Conservation (phyloP, 2,113 vertebrate genomes). For the Pelusios castaneus region DNA sequence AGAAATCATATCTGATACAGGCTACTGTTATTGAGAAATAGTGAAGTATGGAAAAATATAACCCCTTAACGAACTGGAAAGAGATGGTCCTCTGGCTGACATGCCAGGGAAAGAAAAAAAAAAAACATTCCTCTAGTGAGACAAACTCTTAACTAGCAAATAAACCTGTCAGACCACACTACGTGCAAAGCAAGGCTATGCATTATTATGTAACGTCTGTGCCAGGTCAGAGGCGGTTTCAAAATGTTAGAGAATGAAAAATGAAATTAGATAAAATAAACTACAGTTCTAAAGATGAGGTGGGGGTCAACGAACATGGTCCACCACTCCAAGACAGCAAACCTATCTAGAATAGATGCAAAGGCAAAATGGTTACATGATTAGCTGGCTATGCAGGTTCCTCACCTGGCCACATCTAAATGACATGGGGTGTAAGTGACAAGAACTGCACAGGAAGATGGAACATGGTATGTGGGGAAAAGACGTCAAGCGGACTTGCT, state of each 20-base stretch:
- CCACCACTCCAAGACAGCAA: neutral
- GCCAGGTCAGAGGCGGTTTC: neutral
- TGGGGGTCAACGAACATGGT: neutral
- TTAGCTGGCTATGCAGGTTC: neutral
- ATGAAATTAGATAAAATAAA: neutral
- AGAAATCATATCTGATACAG: neutral
- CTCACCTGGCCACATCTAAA: neutral
- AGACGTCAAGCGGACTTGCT: neutral
- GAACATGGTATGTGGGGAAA: rapidly evolving
- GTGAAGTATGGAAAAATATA: neutral
- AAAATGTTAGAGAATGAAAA: neutral
- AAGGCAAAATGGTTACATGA: neutral
- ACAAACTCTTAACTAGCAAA: neutral
- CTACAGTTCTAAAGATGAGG: neutral
- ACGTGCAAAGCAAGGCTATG: neutral
- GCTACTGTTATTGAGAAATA: neutral
- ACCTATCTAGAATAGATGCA: neutral
- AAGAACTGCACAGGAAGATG: neutral
- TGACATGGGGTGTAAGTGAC: neutral
- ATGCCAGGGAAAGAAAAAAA: neutral
- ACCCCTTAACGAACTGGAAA: neutral
- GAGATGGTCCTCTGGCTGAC: neutral
- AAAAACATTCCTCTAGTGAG: neutral
- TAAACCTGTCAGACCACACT: neutral
- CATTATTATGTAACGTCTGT: neutral